phyloP scores from a whole-genome alignment of 2,113 vertebrate species.

The Chrysochloris asiatica region DNA sequence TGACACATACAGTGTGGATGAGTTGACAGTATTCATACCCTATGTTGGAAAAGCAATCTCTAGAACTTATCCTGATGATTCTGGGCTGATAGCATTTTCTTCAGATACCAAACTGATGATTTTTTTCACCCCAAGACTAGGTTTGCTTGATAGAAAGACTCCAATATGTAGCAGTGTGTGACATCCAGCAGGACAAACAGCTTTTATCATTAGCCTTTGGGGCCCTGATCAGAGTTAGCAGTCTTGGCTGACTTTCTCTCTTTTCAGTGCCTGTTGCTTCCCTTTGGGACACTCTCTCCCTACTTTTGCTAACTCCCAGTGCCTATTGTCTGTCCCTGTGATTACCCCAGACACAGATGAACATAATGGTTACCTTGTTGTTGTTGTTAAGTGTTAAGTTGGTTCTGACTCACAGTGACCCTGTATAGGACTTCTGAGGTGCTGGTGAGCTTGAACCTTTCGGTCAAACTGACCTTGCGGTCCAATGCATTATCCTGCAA shows the following conservation, averaged over 20 bases:
- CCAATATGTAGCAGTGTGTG: background rate
- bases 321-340: background rate
- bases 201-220: background rate
- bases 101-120: background rate
- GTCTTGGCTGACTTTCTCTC: background rate
- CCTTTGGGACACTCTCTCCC: background rate
- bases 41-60: background rate
- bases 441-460: too few relatives aligned
- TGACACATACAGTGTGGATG: background rate
- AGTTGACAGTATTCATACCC: background rate
- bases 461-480: too few relatives aligned
- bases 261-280: background rate
- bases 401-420: too few relatives aligned
- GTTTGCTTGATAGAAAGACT: slow-evolving; percentile 3
- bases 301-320: fast-evolving
- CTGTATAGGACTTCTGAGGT: too few relatives aligned
- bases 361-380: too few relatives aligned
- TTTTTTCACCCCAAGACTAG: background rate
- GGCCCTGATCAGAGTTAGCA: background rate
- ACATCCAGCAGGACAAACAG: background rate
- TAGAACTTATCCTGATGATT: background rate
- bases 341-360: background rate
- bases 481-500: too few relatives aligned
- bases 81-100: background rate
- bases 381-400: too few relatives aligned